Evolutionary conservation across 1,140 invertebrate species (phyloP).

Genomic region (Aphaenogaster floridana): DNA sequence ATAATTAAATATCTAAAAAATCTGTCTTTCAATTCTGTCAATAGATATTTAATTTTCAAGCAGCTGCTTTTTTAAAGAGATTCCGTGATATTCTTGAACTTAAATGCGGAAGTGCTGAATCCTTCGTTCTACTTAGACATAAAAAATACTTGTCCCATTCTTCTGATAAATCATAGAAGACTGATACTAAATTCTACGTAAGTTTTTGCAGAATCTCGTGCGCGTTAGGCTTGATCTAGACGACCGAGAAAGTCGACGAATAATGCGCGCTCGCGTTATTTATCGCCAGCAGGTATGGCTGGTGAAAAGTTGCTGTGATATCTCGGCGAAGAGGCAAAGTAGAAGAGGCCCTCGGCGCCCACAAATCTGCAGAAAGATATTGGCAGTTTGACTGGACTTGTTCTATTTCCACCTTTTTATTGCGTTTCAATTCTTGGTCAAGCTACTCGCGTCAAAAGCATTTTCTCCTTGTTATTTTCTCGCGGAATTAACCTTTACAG

Average conservation of each 20-base stretch:
- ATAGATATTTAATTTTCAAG: not conserved
- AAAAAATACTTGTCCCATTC: slow-evolving; percentile 27
- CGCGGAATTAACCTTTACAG: not conserved
- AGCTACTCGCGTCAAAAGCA: slow-evolving; percentile 2
- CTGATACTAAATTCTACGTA: slow-evolving; percentile 54
- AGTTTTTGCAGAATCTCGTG: slow-evolving; percentile 52
- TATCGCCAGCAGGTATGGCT: slow-evolving; percentile 75
- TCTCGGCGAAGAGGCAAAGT: slow-evolving; percentile 68
- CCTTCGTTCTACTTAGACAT: not conserved
- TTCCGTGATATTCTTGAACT: not conserved
- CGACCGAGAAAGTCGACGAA: slow-evolving; percentile 70
- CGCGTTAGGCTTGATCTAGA: slow-evolving; percentile 60
- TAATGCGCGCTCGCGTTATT: slow-evolving; percentile 77
- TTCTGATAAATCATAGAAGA: slow-evolving; percentile 45
- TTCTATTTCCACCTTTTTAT: slow-evolving; percentile 59
- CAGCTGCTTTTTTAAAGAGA: not conserved
- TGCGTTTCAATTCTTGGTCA: slow-evolving; percentile 48
- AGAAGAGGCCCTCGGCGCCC: slow-evolving; percentile 66
- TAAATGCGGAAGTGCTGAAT: not conserved
- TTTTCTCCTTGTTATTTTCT: slow-evolving; percentile 14
- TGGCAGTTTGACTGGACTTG: slow-evolving; percentile 72
- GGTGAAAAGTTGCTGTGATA: slow-evolving; percentile 76
- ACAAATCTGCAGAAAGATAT: slow-evolving; percentile 80
- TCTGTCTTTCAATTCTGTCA: not conserved
- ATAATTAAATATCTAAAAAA: not conserved